A percentile compares a stretch with the other conserved stretches of the same genome.
These are phyloP conservation scores for Enteromius argenteus DNA, from an alignment of 2,797 vertebrate species.

Conservation along the genomic window DNA sequence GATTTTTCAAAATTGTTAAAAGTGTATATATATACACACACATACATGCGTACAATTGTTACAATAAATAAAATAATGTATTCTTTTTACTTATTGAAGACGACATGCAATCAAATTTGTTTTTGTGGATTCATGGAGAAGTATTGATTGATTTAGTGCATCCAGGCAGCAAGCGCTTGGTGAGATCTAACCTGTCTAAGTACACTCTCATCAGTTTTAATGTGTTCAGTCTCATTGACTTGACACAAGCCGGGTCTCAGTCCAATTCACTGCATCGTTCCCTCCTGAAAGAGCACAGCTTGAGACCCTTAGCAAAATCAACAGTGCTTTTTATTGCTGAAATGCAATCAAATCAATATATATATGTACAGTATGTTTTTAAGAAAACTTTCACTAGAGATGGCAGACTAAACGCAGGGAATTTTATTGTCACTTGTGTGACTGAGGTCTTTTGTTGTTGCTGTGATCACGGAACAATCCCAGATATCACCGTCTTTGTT, in stretches of 20 bases:
- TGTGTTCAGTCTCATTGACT: slow-evolving; percentile 51
- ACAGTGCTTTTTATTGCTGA: slow-evolving; percentile 34
- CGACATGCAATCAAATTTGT: slow-evolving; percentile 36
- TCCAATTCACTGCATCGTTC: slow-evolving; percentile 16
- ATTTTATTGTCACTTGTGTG: background rate
- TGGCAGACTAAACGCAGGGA: background rate
- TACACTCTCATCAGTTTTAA: slow-evolving; percentile 50
- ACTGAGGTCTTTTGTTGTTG: slow-evolving; percentile 26
- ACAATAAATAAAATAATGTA: background rate
- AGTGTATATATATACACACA: no score
- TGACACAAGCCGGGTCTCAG: slow-evolving; percentile 25
- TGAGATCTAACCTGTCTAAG: slow-evolving; percentile 43
- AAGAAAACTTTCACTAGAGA: background rate
- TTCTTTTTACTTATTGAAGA: background rate
- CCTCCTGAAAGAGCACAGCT: slow-evolving; percentile 30
- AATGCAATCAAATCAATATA: slow-evolving; percentile 11
- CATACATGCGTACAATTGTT: background rate
- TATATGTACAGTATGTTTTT: background rate
- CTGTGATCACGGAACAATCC: background rate
- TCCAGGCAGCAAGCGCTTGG: slow-evolving; percentile 17
- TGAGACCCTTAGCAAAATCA: slow-evolving; percentile 36
- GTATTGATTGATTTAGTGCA: slow-evolving; percentile 48
- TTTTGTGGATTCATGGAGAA: slow-evolving; percentile 32
- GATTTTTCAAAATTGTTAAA: no score
- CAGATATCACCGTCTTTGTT: slow-evolving; percentile 36